phyloP scores from a whole-genome alignment of 2,113 vertebrate genomes.

The Cebus imitator region DNA sequence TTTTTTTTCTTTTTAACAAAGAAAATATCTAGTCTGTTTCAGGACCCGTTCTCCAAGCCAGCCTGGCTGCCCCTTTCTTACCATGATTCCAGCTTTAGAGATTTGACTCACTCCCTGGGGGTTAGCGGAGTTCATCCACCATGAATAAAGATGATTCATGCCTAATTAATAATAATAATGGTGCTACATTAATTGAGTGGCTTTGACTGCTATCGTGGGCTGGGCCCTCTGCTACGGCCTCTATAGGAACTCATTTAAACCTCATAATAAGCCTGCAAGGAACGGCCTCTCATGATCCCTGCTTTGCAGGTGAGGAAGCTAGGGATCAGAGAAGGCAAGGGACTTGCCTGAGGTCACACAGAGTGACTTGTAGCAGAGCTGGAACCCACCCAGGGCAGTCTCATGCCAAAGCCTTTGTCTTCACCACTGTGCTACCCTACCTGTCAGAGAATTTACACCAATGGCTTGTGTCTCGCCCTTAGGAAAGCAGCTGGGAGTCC shows the following conservation, averaged over 20 bases:
- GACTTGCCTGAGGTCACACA: neutral
- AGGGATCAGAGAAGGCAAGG: neutral
- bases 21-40: neutral
- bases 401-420: neutral
- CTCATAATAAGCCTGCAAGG: accelerated
- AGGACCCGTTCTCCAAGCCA: neutral
- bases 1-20: constrained; percentile 9
- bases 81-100: neutral
- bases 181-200: accelerated
- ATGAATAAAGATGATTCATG: neutral
- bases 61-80: accelerated
- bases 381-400: neutral
- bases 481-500: neutral
- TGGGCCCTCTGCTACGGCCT: neutral
- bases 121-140: accelerated
- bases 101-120: neutral
- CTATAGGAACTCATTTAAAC: neutral
- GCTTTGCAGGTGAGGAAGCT: neutral
- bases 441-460: accelerated
- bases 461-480: too few relatives aligned
- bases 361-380: neutral
- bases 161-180: neutral
- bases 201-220: accelerated
- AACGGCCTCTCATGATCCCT: accelerated
- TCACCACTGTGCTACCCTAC: accelerated